Evolutionary conservation across 2,888 invertebrate species (phyloP), one percentile per base, ranked within the genome.

Genomic region (Parelbella ahira): DNA sequence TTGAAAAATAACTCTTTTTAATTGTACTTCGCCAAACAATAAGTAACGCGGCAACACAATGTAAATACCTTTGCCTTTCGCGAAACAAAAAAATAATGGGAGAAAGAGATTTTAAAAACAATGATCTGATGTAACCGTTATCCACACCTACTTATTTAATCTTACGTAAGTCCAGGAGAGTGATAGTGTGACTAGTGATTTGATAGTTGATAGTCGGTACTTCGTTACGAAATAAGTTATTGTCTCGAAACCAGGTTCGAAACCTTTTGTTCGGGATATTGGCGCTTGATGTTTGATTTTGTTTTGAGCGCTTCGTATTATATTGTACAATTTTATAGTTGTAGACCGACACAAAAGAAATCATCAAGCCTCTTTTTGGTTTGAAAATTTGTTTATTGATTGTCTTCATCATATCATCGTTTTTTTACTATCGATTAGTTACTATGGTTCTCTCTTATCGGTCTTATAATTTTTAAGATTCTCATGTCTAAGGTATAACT

Each of bases 161-260:
- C 25, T 45, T 45, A 41, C 41, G 41, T 36, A 45, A 45, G 45
- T 30, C 27, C 27, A 18, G 30, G 37, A 15, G 23, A 29, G n/a
- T 24, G 25, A 15, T 37, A 45, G 51, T 47, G 46, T 45, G 50
- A 44, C 8, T 19, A 32, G 38, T 41, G 13, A 44, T 44, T 47
- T 27, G 36, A 28, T 37, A 15, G 38, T 42, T 52, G n/a, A n/a
- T n/a, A n/a, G n/a, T n/a, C n/a, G 33, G 43, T 37, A 24, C 27
- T 25, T 21, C 12, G 24, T 39, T 39, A 32, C 25, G 32, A 38
- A 44, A 58, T 53, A 42, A 51, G 47, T 41, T 44, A 46, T 51
- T 52, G 45, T 54, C 49, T 53, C 43, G 51, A 62, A 63, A 57
- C 54, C 45, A 30, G 45, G n/a, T n/a, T n/a, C n/a, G n/a, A n/a